These are phyloP conservation scores for Macrotrachela quadricornifera DNA, from an alignment of 1,140 invertebrate species.

Conservation along the genomic window DNA sequence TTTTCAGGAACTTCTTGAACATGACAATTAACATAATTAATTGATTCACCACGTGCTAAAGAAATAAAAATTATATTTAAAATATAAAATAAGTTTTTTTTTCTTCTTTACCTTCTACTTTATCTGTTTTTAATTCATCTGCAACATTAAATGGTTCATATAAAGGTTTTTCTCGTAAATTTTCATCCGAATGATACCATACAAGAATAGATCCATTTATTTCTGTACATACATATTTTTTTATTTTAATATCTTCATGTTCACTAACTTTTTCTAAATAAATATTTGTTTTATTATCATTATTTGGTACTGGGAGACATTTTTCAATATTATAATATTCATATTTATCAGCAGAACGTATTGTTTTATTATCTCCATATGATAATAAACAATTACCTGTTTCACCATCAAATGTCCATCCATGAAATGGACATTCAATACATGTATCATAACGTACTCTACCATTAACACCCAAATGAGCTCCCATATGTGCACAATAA, in stretches of 20 bases:
- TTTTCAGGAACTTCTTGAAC: conserved; percentile 70
- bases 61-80: no score
- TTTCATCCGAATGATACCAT: not conserved
- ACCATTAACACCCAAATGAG: conserved; percentile 51
- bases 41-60: conserved; percentile 1
- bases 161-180: not conserved
- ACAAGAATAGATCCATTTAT: not conserved
- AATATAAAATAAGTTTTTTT: no score
- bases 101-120: no score
- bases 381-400: conserved; percentile 38
- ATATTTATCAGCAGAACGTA: not conserved
- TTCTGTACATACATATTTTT: conserved; percentile 3
- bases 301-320: not conserved
- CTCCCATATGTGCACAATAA: conserved; percentile 61
- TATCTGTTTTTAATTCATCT: not conserved
- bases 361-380: conserved; percentile 19
- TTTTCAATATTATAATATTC: conserved; percentile 6
- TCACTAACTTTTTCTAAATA: conserved; percentile 3
- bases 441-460: conserved; percentile 43
- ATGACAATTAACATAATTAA: conserved; percentile 7
- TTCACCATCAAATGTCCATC: conserved; percentile 47
- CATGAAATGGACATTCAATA: conserved; percentile 60
- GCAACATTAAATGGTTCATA: conserved; percentile 5
- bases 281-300: not conserved
- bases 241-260: not conserved